Base-by-base conservation (phyloP, 2,113 vertebrate genomes). In the Paradisaea rubra region DNA sequence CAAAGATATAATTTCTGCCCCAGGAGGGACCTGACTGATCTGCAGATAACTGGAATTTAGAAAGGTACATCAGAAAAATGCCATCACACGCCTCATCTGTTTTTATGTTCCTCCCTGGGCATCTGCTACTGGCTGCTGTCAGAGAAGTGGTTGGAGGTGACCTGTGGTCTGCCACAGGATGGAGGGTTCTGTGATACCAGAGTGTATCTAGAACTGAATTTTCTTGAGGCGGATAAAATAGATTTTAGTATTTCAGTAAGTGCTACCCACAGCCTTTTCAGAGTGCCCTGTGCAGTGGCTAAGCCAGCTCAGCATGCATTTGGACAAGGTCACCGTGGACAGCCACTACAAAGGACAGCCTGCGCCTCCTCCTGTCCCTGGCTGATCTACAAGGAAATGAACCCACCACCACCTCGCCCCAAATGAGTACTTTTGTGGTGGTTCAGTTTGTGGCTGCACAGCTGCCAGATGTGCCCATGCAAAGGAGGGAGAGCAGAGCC, bases 31-130 rank as follows among this genome's bases (percentile, higher is more conserved):
- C 42, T 86, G 56, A 77, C 68, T 64, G 45, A 65, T 86, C 47
- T 81, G 31, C 76, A 82, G 74, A 44, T 63, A 86, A 56, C 56
- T 88, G 60, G 39, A 86, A 83, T 92, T 88, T 60, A 49, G 56
- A 39, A 45, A 86, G 86, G 27, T 47, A 66, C 27, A 83, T 86
- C 33, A 56, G 76, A 93, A 94, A 63, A 83, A 81, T 35, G 13
- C 33, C 24, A 81, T 93, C 79, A 71, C 35, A 41, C 11, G 80
- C 76, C 39, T 87, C 60, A 64, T 83, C 39, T 90, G 14, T 88
- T 93, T 94, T 92, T 86, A 88, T 78, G 31, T 52, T 93, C 54
- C 27, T 72, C 18, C 3, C 30, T 35, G 41, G 37, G 28, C 53
- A 76, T 76, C 45, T 71, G 27, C 57, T 79, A 7, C 49, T 44